A percentile compares a stretch with the other conserved stretches of the same genome.
Conservation (phyloP, 2,113 vertebrate species). For the Myotis lucifugus region DNA sequence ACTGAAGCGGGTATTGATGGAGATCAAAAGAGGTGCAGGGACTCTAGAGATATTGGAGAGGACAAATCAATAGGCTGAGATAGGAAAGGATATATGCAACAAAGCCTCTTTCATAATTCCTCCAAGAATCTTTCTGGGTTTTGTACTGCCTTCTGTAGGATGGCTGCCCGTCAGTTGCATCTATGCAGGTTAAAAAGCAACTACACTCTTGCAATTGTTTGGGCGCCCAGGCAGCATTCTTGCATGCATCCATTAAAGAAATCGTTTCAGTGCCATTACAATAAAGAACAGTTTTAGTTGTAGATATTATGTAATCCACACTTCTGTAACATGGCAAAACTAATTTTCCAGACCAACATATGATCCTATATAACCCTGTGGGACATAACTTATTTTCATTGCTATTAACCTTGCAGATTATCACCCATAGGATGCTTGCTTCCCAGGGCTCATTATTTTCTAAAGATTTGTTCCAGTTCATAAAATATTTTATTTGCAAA, state of each 20-base stretch:
- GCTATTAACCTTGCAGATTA: slow-evolving; percentile 1
- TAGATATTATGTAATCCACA: background rate
- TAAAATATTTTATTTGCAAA: slow-evolving; percentile 39
- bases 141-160: background rate
- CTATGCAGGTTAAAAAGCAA: slow-evolving; percentile 8
- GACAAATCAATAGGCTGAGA: slow-evolving; percentile 41
- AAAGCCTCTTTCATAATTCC: slow-evolving; percentile 54
- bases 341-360: background rate
- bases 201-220: slow-evolving; percentile 3
- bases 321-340: background rate
- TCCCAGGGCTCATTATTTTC: background rate
- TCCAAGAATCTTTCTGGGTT: slow-evolving; percentile 12
- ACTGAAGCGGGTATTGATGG: background rate
- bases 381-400: slow-evolving; percentile 9
- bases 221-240: slow-evolving; percentile 2
- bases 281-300: slow-evolving; percentile 38
- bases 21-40: background rate
- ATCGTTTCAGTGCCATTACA: background rate
- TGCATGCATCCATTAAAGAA: slow-evolving; percentile 43
- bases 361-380: slow-evolving; percentile 38
- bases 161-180: background rate
- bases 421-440: background rate
- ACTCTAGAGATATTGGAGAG: background rate
- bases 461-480: background rate
- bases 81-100: background rate